Evolutionary conservation across 2,888 invertebrate genomes (phyloP).

Genomic region (Endotricha flammealis): DNA sequence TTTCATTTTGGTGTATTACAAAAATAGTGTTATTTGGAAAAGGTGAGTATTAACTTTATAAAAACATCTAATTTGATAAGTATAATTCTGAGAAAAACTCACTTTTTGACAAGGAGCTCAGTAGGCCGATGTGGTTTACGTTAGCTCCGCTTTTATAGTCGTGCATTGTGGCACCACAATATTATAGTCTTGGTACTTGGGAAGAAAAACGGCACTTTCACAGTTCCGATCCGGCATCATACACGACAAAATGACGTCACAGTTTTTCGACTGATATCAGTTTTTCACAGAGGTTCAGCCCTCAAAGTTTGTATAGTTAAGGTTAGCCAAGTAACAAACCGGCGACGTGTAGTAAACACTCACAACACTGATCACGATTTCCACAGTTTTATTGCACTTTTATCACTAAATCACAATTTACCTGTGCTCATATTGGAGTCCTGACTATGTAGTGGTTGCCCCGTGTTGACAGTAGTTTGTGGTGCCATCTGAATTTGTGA

Average conservation of each 20-base stretch:
- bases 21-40: no score
- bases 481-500: conserved; percentile 98
- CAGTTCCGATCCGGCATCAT: conserved; percentile 72
- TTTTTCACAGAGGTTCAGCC: conserved; percentile 52
- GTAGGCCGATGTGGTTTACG: conserved; percentile 67
- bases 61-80: conserved; percentile 10
- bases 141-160: conserved; percentile 70
- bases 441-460: conserved; percentile 93
- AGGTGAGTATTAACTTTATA: background rate
- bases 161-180: conserved; percentile 69
- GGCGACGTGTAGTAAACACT: conserved; percentile 56
- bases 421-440: conserved; percentile 99
- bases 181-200: conserved; percentile 56
- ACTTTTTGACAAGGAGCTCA: conserved; percentile 70
- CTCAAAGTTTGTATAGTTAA: conserved; percentile 40
- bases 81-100: conserved; percentile 46
- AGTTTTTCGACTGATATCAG: conserved; percentile 56
- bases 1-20: no score
- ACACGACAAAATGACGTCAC: conserved; percentile 68
- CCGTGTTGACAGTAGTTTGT: conserved; percentile 91
- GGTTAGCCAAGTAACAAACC: conserved; percentile 44
- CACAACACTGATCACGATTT: conserved; percentile 58
- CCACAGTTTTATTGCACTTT: conserved; percentile 53
- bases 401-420: conserved; percentile 76
- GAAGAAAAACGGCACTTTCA: conserved; percentile 67